phyloP scores from a whole-genome alignment of 2,888 invertebrate genomes.

The Phaonia tiefii region DNA sequence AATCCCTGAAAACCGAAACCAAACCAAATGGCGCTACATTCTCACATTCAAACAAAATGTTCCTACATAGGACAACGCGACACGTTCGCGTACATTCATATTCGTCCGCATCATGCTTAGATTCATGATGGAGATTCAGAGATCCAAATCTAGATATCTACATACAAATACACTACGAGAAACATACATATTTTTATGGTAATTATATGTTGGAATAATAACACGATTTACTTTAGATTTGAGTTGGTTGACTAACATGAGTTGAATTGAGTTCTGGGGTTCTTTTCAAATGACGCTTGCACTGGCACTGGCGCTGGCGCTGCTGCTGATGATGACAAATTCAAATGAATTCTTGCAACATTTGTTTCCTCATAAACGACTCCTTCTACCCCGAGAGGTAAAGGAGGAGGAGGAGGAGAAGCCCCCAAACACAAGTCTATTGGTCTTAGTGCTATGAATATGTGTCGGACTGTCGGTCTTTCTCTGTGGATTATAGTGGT shows the following conservation, averaged over 20 bases:
- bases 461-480: constrained; percentile 9
- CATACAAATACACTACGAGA: too few relatives aligned
- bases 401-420: too few relatives aligned
- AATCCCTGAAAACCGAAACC: constrained; percentile 15
- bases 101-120: constrained; percentile 3
- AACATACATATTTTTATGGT: constrained; percentile 40
- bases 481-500: constrained; percentile 5
- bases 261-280: constrained; percentile 18
- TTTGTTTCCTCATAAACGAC: constrained; percentile 49
- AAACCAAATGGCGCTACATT: constrained; percentile 7
- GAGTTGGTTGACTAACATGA: constrained; percentile 55
- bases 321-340: constrained; percentile 65
- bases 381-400: background rate
- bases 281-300: background rate
- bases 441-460: constrained; percentile 1
- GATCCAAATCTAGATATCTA: constrained; percentile 19
- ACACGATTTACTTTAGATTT: constrained; percentile 63
- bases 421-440: background rate
- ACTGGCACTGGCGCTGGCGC: background rate
- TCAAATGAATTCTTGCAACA: constrained; percentile 65
- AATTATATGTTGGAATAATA: constrained; percentile 64
- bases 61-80: constrained; percentile 21
- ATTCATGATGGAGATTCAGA: constrained; percentile 13
- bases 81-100: background rate
- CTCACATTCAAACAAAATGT: constrained; percentile 18